Conservation (phyloP, 2,888 invertebrate genomes). For the Epinotia brunnichana region DNA sequence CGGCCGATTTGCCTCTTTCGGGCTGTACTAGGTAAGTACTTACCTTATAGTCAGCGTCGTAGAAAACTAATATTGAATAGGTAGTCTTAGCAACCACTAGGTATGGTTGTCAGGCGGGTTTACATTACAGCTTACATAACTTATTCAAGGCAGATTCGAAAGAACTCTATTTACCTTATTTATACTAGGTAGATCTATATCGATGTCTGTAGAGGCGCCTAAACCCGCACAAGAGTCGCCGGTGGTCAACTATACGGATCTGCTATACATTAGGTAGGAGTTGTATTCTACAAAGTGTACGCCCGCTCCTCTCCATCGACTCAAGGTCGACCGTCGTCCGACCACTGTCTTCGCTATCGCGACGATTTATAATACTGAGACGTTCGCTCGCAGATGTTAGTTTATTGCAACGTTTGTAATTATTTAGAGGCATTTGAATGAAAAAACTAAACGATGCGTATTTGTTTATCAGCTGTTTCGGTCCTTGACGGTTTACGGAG, state of each 20-base stretch:
- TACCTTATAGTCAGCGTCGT: background rate
- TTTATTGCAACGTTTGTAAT: background rate
- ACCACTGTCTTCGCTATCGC: slow-evolving; percentile 34
- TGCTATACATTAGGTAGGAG: slow-evolving; percentile 6
- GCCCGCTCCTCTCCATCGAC: slow-evolving; percentile 27
- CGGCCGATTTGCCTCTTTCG: background rate
- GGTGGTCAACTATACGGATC: slow-evolving; percentile 11
- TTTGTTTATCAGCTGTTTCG: background rate
- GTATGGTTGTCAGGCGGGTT: background rate
- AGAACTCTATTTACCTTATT: background rate
- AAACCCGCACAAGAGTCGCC: slow-evolving; percentile 3
- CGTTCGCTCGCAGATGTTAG: slow-evolving; percentile 9
- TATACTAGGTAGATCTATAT: background rate
- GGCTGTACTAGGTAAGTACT: background rate
- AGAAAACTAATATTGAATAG: background rate
- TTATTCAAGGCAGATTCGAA: background rate
- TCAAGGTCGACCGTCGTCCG: slow-evolving; percentile 42
- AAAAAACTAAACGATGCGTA: background rate
- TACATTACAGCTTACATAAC: background rate
- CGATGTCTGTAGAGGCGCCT: slow-evolving; percentile 1
- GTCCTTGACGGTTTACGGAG: background rate
- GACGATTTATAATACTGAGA: slow-evolving; percentile 22
- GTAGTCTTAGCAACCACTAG: background rate
- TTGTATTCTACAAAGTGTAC: slow-evolving; percentile 16
- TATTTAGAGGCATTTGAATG: background rate